Conservation (phyloP, 2,888 invertebrate species). For the Saturnia japonica region DNA sequence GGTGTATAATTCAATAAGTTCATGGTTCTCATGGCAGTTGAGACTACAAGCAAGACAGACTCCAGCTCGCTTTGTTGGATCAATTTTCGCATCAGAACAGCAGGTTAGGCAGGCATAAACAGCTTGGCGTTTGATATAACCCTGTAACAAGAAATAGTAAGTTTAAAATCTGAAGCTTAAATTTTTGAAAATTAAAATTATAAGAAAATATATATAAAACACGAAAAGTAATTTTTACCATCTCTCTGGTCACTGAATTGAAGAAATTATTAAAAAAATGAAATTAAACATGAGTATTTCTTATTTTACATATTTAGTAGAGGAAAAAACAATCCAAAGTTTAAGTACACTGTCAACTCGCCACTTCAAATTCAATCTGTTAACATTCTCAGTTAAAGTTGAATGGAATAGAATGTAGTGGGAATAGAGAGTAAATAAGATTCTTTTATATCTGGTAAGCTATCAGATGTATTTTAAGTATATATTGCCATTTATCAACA, state of each 20-base stretch:
- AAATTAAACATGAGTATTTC: background rate
- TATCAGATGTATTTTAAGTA: no score
- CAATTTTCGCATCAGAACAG: conserved; percentile 83
- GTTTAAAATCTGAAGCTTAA: background rate
- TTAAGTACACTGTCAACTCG: no score
- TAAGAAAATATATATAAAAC: background rate
- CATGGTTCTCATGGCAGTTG: conserved; percentile 97
- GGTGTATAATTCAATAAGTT: conserved; percentile 97
- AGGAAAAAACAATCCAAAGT: no score
- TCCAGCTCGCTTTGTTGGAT: conserved; percentile 86
- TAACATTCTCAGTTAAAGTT: no score
- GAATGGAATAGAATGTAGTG: no score
- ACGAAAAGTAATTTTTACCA: background rate
- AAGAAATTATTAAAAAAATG: background rate
- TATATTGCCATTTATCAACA: no score
- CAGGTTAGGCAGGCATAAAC: conserved; percentile 97
- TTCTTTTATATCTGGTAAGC: no score
- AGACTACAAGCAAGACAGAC: conserved; percentile 97
- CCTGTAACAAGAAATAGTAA: conserved; percentile 80
- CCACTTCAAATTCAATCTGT: no score
- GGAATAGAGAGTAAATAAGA: no score
- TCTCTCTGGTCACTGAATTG: background rate
- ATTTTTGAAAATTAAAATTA: background rate
- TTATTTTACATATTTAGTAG: background rate
- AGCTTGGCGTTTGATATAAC: conserved; percentile 95